A percentile compares a stretch with the other conserved stretches of the same genome.
phyloP scores from a whole-genome alignment of 2,797 vertebrate species.

The Gobionotothen gibberifrons region DNA sequence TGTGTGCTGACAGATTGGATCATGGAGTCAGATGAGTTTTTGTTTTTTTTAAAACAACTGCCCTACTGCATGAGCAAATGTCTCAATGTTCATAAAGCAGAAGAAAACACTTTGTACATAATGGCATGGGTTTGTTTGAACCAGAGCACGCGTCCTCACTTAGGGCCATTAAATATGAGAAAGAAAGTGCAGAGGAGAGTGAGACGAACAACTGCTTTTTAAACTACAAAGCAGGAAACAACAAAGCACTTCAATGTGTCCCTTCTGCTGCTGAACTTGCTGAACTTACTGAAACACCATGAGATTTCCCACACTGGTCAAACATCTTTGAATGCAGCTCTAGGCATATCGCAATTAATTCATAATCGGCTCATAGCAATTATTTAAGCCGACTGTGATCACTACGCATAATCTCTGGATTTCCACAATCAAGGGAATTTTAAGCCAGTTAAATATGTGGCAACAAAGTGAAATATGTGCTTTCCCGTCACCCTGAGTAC shows the following conservation, averaged over 20 bases:
- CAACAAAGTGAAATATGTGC: too few species aligned
- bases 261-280: conserved; percentile 19
- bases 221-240: conserved; percentile 33
- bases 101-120: conserved; percentile 47
- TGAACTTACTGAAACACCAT: conserved; percentile 1
- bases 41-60: neutral
- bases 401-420: too few species aligned
- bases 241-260: conserved; percentile 39
- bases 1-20: conserved; percentile 11
- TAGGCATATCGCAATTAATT: neutral
- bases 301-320: neutral
- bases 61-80: conserved; percentile 21
- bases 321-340: conserved; percentile 12
- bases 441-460: too few species aligned
- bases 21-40: neutral
- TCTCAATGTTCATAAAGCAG: conserved; percentile 26
- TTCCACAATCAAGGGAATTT: too few species aligned
- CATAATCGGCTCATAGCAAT: too few species aligned
- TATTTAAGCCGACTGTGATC: too few species aligned
- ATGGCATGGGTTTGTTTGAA: conserved; percentile 49
- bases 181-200: conserved; percentile 37
- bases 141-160: conserved; percentile 45
- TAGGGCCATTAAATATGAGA: conserved; percentile 64
- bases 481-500: too few species aligned
- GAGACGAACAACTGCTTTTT: conserved; percentile 31